Conservation (phyloP, 2,797 vertebrate species). For the Nannoperca obscura region DNA sequence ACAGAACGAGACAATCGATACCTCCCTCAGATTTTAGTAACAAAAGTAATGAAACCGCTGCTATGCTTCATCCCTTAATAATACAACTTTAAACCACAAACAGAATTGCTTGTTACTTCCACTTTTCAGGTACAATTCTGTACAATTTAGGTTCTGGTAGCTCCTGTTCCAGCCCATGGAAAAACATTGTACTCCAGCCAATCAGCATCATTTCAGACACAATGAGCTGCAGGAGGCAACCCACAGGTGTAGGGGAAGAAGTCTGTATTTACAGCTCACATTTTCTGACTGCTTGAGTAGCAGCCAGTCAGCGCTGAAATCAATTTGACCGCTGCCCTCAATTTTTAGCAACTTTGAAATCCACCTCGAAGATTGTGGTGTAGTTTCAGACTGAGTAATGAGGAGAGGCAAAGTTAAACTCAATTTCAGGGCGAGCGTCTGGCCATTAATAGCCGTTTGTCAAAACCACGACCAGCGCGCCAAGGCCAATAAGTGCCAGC, state of each 20-base stretch:
- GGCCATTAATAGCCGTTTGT: conserved; percentile 73
- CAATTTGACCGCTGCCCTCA: conserved; percentile 75
- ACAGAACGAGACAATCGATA: conserved; percentile 6
- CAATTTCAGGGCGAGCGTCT: conserved; percentile 69
- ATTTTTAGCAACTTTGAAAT: conserved; percentile 65
- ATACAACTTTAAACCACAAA: conserved; percentile 10
- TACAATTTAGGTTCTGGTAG: conserved; percentile 17
- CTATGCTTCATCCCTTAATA: conserved; percentile 10
- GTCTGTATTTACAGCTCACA: conserved; percentile 46
- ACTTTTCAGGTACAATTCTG: conserved; percentile 14
- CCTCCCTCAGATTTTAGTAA: background rate
- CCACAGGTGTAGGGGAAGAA: conserved; percentile 9
- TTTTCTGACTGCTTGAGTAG: conserved; percentile 56
- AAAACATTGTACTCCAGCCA: conserved; percentile 12
- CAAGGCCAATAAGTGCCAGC: conserved; percentile 70
- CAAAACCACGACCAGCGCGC: conserved; percentile 50
- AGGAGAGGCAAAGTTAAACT: conserved; percentile 65
- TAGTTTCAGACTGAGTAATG: conserved; percentile 55
- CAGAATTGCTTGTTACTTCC: conserved; percentile 20
- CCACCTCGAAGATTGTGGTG: conserved; percentile 43
- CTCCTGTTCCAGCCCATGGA: background rate
- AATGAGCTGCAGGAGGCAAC: conserved; percentile 28
- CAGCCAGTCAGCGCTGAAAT: conserved; percentile 59
- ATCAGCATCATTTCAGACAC: conserved; percentile 44
- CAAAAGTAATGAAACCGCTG: conserved; percentile 33